Conservation (phyloP, 2,113 vertebrate species). For the Ceyx margarethae region DNA sequence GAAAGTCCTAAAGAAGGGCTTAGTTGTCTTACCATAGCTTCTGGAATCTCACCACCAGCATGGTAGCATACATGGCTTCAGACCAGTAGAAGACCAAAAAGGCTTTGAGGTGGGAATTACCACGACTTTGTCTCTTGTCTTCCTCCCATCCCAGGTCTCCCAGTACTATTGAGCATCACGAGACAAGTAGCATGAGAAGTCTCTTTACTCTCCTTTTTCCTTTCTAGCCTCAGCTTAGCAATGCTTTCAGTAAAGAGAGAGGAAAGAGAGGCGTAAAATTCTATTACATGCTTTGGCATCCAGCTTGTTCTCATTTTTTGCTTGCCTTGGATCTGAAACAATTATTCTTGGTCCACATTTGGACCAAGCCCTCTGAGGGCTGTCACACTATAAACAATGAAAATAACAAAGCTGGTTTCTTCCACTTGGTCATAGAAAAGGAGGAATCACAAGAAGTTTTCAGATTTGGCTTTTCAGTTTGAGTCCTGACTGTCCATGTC, state of each 20-base stretch:
- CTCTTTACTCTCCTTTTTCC: not conserved
- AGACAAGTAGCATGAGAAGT: not conserved
- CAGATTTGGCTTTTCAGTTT: conserved; percentile 7
- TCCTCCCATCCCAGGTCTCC: accelerated
- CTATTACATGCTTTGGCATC: not conserved
- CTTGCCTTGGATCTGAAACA: not conserved
- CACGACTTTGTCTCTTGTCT: not conserved
- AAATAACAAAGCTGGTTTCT: not conserved
- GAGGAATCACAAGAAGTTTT: conserved; percentile 18
- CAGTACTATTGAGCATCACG: not conserved
- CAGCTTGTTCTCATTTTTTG: not conserved
- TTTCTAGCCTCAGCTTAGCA: not conserved
- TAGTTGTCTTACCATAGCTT: not conserved
- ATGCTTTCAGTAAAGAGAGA: not conserved
- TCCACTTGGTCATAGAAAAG: not conserved
- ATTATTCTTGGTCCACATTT: not conserved
- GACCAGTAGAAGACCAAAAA: not conserved
- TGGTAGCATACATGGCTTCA: not conserved
- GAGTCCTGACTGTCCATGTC: not conserved
- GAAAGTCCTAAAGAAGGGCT: not conserved
- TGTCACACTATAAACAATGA: not conserved
- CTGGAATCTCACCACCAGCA: not conserved
- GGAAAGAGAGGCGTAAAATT: not conserved
- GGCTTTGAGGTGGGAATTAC: not conserved
- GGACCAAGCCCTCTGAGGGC: not conserved